Percentiles rank a stretch among this genome's conserved stretches.
Evolutionary conservation across 2,113 vertebrate species (phyloP).

Genomic region (Mesocricetus auratus): DNA sequence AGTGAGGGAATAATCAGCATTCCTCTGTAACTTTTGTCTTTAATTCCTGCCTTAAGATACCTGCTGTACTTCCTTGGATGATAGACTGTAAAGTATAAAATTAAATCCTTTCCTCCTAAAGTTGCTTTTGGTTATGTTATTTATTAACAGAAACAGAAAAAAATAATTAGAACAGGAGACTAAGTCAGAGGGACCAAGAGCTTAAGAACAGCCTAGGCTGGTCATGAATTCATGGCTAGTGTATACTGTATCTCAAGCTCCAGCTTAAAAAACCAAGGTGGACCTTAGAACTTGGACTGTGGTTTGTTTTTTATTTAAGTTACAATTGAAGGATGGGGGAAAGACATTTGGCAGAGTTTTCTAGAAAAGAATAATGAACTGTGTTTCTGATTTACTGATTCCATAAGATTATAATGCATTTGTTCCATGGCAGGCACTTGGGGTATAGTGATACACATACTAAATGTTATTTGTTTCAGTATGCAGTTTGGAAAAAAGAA

Average conservation of each 20-base stretch:
- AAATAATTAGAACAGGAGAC: background rate
- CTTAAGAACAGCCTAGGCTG: background rate
- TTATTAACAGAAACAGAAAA: background rate
- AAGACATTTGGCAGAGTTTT: background rate
- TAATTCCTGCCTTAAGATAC: background rate
- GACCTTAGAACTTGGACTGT: background rate
- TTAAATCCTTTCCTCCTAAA: background rate
- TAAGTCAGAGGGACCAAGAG: background rate
- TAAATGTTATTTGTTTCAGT: background rate
- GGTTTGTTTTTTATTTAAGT: conserved; percentile 10
- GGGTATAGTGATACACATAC: background rate
- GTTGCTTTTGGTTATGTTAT: background rate
- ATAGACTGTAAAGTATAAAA: background rate
- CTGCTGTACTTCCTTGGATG: background rate
- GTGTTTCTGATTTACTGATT: background rate
- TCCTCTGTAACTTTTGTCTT: background rate
- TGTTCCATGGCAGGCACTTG: background rate
- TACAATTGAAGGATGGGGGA: background rate
- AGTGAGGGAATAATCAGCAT: background rate
- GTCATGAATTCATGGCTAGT: too few species aligned
- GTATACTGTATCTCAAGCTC: too few species aligned
- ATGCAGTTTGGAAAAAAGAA: background rate
- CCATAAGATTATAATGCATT: background rate
- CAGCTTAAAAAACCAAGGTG: background rate
- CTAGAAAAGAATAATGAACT: background rate